These are phyloP conservation scores for Herminia tarsipennalis DNA, from an alignment of 2,888 invertebrate genomes.

Conservation along the genomic window DNA sequence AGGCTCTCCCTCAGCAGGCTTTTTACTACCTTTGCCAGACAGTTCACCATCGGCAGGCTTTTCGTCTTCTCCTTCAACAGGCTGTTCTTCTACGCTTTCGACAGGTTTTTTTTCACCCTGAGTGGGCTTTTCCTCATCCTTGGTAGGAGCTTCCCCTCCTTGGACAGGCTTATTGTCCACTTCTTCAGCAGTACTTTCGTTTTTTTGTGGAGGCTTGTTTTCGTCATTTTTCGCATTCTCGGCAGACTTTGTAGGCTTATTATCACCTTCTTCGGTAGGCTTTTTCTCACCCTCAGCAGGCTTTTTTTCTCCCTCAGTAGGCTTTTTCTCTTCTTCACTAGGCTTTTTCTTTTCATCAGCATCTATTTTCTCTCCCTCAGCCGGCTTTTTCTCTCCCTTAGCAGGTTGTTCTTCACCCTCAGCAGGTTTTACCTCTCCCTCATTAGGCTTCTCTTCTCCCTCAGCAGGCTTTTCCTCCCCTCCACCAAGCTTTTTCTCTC, in stretches of 20 bases:
- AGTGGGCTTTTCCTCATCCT: not conserved
- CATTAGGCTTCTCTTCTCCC: not conserved
- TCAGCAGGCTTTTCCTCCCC: too few species aligned
- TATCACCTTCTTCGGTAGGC: not conserved
- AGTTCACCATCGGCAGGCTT: too few species aligned
- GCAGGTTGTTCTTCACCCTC: not conserved
- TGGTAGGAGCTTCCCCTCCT: not conserved
- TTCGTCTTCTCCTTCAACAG: too few species aligned
- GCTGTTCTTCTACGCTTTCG: not conserved
- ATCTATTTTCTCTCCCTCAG: not conserved
- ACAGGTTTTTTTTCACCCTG: not conserved
- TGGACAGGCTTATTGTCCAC: too few species aligned
- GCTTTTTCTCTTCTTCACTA: not conserved
- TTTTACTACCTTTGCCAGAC: too few species aligned
- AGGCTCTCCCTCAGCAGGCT: not conserved
- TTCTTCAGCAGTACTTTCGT: too few species aligned
- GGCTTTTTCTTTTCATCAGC: not conserved
- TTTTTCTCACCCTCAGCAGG: not conserved
- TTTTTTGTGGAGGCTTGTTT: too few species aligned
- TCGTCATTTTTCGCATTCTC: too few species aligned
- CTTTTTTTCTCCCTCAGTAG: not conserved
- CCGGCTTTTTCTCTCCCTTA: not conserved
- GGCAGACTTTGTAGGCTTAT: not conserved
- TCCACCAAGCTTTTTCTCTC: too few species aligned
- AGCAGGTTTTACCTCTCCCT: not conserved